Conservation (phyloP, 2,888 invertebrate species). For the Caradrina kadenii region DNA sequence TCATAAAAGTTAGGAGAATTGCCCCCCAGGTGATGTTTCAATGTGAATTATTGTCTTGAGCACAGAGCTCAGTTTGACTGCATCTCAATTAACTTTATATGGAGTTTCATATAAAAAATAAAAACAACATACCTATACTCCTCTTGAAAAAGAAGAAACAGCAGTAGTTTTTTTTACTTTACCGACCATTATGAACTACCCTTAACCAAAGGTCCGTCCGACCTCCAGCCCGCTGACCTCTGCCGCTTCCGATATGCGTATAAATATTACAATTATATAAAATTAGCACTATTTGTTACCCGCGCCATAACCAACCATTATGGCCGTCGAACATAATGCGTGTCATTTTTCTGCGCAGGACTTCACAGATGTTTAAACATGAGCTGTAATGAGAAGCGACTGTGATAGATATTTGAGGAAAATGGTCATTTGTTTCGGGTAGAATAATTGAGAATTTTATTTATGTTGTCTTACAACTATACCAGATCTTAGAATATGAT, state of each 20-base stretch:
- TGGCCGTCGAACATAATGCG: slow-evolving; percentile 54
- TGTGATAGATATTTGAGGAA: slow-evolving; percentile 33
- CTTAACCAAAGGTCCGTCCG: slow-evolving; percentile 36
- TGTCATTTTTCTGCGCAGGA: slow-evolving; percentile 60
- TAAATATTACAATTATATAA: slow-evolving; percentile 75
- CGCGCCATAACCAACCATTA: slow-evolving; percentile 53
- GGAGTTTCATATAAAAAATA: no score
- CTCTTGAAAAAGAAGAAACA: no score
- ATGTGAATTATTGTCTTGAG: no score
- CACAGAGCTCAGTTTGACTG: no score
- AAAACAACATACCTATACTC: no score
- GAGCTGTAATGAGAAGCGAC: slow-evolving; percentile 39
- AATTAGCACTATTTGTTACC: slow-evolving; percentile 79
- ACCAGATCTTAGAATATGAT: no score
- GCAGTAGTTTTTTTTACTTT: not conserved
- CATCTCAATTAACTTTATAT: no score
- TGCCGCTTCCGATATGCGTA: slow-evolving; percentile 72
- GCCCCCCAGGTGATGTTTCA: no score
- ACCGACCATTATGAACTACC: slow-evolving; percentile 37
- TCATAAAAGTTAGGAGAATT: no score
- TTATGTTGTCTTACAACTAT: not conserved
- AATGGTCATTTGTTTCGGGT: slow-evolving; percentile 1
- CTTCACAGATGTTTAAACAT: slow-evolving; percentile 26
- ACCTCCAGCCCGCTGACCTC: slow-evolving; percentile 67
- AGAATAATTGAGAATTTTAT: not conserved